phyloP scores from a whole-genome alignment of 2,888 invertebrate genomes.

The Drosophila suboccidentalis region DNA sequence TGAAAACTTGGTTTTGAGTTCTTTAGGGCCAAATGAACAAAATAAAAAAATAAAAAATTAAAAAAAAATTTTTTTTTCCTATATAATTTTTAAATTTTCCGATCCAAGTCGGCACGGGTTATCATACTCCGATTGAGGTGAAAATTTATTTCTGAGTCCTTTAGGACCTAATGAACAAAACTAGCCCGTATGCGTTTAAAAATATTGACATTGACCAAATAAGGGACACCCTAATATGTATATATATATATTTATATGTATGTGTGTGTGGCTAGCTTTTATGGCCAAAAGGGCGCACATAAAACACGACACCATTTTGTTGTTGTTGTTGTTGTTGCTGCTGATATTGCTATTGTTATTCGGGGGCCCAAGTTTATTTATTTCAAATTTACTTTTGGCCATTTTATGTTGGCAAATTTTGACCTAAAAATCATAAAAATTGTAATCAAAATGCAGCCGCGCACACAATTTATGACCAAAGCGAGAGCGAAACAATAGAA shows the following conservation, averaged over 20 bases:
- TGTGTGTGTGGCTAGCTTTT: conserved; percentile 46
- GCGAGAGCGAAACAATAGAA: conserved; percentile 28
- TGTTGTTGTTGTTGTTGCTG: conserved; percentile 22
- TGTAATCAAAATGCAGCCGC: conserved; percentile 72
- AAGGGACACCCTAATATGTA: no score
- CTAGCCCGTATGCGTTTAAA: no score
- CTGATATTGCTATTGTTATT: conserved; percentile 22
- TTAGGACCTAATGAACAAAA: no score
- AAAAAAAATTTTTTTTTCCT: no score
- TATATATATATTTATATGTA: background rate
- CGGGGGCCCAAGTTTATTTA: conserved; percentile 62
- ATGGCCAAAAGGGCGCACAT: conserved; percentile 68
- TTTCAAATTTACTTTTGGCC: conserved; percentile 80
- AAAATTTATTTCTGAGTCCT: no score
- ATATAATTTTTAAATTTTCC: no score
- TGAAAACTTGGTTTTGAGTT: no score
- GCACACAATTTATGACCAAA: conserved; percentile 71
- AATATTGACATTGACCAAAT: no score
- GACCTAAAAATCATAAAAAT: conserved; percentile 83
- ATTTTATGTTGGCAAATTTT: conserved; percentile 81
- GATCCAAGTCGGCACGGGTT: no score
- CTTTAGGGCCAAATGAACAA: no score
- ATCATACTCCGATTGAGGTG: no score
- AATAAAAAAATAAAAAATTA: no score
- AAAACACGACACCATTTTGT: conserved; percentile 65